Evolutionary conservation across 2,113 vertebrate species (phyloP), one percentile per base, ranked within the genome.

Genomic region (Apteryx mantelli): DNA sequence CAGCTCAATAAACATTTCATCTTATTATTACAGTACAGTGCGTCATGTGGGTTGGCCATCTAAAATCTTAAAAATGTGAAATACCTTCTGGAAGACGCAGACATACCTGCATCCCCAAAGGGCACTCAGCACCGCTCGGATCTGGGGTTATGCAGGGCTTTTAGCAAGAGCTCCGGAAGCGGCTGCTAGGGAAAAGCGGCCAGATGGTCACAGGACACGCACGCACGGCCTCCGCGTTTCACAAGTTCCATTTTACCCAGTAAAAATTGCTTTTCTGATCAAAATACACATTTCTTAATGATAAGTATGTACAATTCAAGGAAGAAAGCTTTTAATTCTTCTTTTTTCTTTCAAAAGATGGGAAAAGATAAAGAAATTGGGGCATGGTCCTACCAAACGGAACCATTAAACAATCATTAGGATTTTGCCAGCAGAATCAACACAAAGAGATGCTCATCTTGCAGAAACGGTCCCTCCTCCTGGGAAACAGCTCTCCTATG

Each of bases 391-490:
- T 91, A 13, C 3, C 58, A 26, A 0, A 36, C 7, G 3, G 7
- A 18, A 73, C 9, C 24, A 2, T 6, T 25, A 20, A 30, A 13
- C 0, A 1, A 1, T 8, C 4, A 1, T 9, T 68, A 44, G n/a
- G 11, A 16, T n/a, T 40, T 68, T 13, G 3, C 28, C 14, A 26
- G 28, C 82, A 78, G 7, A 63, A 71, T 8, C 42, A 24, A 20
- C 3, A 1, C 2, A 10, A 40, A 65, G 69, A 89, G 71, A 34
- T 2, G 30, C 30, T 79, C 13, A 2, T 13, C 64, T 77, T 12
- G 18, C 25, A 56, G 48, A 86, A 8, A 15, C 2, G 8, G 22
- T 30, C 22, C n/a, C 40, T 81, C 36, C 46, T 42, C 0, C 55
- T 1, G 14, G 13, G 60, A 68, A 38, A 4, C 8, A 25, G 28